A percentile compares a stretch with the other conserved stretches of the same genome.
phyloP scores from a whole-genome alignment of 1,140 invertebrate species.

The Megalonaias nervosa region DNA sequence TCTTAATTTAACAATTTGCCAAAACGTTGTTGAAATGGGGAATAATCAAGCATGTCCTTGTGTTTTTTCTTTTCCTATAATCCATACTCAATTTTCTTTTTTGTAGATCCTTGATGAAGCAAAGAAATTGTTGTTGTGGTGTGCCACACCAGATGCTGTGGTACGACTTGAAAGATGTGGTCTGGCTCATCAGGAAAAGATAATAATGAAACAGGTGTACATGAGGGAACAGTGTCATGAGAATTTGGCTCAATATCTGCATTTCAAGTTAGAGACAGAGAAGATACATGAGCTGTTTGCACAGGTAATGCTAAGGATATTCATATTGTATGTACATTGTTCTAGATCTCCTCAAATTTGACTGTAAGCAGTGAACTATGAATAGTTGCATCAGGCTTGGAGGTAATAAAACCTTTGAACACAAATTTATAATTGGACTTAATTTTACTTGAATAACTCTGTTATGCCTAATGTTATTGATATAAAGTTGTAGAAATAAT shows the following conservation, averaged over 20 bases:
- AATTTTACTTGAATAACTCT: too few relatives aligned
- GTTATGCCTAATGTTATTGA: too few relatives aligned
- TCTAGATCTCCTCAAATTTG: too few relatives aligned
- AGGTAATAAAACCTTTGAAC: too few relatives aligned
- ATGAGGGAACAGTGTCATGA: constrained; percentile 13
- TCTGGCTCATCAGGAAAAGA: neutral
- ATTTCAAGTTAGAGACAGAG: constrained; percentile 27
- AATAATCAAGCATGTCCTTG: too few relatives aligned
- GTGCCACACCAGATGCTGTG: constrained; percentile 25
- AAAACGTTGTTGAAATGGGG: too few relatives aligned
- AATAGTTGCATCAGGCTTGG: too few relatives aligned
- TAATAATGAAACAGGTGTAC: neutral
- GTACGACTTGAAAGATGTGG: constrained; percentile 11
- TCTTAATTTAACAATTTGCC: too few relatives aligned
- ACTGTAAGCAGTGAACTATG: neutral
- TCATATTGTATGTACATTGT: too few relatives aligned
- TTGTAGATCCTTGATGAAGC: constrained; percentile 16
- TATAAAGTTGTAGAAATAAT: too few relatives aligned
- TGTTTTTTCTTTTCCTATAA: too few relatives aligned
- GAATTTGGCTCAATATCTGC: constrained; percentile 20
- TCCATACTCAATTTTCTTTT: neutral
- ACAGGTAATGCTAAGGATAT: constrained; percentile 16
- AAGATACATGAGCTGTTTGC: constrained; percentile 17
- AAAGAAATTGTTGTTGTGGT: constrained; percentile 21
- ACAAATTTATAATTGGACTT: too few relatives aligned